Base-by-base conservation (phyloP, 2,888 invertebrate genomes). In the Sialis fuliginosa region DNA sequence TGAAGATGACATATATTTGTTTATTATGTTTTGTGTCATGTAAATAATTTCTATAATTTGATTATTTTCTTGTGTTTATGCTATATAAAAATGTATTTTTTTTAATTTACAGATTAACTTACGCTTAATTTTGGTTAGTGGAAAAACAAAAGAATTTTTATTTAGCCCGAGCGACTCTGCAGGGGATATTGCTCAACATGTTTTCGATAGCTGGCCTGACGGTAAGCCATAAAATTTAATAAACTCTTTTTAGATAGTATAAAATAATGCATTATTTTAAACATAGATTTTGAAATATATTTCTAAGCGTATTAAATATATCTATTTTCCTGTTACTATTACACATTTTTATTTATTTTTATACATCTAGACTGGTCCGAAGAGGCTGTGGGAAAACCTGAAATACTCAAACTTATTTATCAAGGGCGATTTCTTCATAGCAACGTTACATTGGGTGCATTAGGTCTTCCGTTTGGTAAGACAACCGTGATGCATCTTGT, bases 401-500 rank as follows among this genome's bases (percentile, higher is more conserved):
- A 96, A 75, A 95, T 98, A 68, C 78, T 98, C 62, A 84, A 97
- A 67, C 82, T 98, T 68, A 98, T 98, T 68, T 98, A 97, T 74
- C 98, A 98, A 75, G 98, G 98, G 57, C 83, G 98, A 62, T 98
- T 97, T 77, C 78, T 97, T 64, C 97, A 97, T 76, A 96, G 96
- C 74, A 96, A 95, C 70, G 97, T 97, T 65, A 96, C 95, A 62
- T 78, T 96, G 65, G 92, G 92, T 65, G 97, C 97, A 60, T 79
- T 98, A 62, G 93, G 95, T 63, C 79, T 98, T 69, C 91, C 93
- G 55, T 79, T 88, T 59, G 96, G 96, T 58, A 95, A 93, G 71
- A 97, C 96, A 62, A 95, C 96, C 64, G 97, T 98, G 65, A 98
- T 98, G 97, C 98, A 98, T 75, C 82, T 98, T 62, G 97, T 98